Evolutionary conservation across 2,113 vertebrate species (phyloP).

Genomic region (Nycticebus coucang): DNA sequence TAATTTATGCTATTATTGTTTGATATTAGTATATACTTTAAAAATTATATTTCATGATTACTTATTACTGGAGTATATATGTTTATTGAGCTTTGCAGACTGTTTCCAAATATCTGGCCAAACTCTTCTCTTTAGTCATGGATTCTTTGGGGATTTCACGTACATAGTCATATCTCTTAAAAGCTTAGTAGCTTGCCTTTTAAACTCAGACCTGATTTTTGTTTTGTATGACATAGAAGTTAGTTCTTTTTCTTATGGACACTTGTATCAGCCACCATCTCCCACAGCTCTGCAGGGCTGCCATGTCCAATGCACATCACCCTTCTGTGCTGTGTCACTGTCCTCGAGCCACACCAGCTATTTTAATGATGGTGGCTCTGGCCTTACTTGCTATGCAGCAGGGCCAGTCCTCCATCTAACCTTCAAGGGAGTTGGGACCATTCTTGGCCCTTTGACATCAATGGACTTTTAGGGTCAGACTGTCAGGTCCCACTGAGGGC

Average conservation of each 20-base stretch:
- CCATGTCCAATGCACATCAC: not conserved
- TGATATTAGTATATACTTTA: not conserved
- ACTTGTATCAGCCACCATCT: not conserved
- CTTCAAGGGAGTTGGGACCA: not conserved
- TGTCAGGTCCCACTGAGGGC: not conserved
- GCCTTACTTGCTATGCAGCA: accelerated
- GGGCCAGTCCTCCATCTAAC: not conserved
- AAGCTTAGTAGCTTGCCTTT: not conserved
- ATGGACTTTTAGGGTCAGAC: not conserved
- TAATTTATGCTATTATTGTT: not conserved
- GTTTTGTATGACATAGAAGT: not conserved
- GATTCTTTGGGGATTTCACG: not conserved
- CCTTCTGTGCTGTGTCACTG: not conserved
- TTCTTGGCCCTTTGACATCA: not conserved
- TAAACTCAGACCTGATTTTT: not conserved
- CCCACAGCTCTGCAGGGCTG: not conserved
- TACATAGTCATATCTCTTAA: not conserved
- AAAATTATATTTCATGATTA: not conserved
- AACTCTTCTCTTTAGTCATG: not conserved
- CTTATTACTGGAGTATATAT: not conserved
- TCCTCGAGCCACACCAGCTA: not conserved
- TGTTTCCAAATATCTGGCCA: not conserved
- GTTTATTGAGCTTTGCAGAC: not conserved
- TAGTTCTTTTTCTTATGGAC: not conserved
- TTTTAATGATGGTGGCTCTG: not conserved